These are phyloP conservation scores for Xylophagus ater DNA, from an alignment of 2,888 invertebrate genomes.

Conservation along the genomic window DNA sequence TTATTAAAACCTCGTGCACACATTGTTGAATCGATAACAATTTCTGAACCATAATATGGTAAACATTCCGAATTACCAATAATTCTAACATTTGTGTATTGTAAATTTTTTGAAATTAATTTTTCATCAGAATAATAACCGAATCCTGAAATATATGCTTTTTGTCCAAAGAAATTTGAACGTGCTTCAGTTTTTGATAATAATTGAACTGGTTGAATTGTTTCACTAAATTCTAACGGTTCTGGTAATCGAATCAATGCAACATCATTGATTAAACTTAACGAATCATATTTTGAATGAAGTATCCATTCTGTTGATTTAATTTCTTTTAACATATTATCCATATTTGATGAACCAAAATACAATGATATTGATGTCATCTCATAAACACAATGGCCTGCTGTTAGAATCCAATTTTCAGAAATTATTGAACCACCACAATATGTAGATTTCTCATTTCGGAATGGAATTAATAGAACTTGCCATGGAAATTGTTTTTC, in stretches of 20 bases:
- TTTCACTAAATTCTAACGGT: constrained; percentile 21
- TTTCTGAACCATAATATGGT: constrained; percentile 12
- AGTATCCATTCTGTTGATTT: constrained; percentile 9
- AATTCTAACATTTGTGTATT: constrained; percentile 13
- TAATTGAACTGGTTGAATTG: constrained; percentile 28
- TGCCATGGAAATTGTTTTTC: constrained; percentile 17
- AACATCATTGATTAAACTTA: constrained; percentile 14
- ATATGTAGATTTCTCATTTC: constrained; percentile 1
- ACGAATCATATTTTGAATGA: constrained; percentile 14
- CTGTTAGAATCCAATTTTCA: constrained; percentile 14
- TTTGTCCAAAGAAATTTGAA: constrained; percentile 25
- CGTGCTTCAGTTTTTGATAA: constrained; percentile 24
- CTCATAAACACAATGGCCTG: constrained; percentile 14
- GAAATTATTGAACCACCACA: constrained; percentile 17
- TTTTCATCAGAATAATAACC: constrained; percentile 30
- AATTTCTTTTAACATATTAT: constrained; percentile 9
- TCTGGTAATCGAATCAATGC: constrained; percentile 12
- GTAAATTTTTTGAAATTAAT: constrained; percentile 9
- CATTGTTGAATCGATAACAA: constrained; percentile 16
- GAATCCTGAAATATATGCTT: constrained; percentile 33
- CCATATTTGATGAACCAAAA: constrained; percentile 14
- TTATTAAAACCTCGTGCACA: constrained; percentile 16
- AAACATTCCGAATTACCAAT: constrained; percentile 17
- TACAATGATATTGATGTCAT: constrained; percentile 10
- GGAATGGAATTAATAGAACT: constrained; percentile 7